Evolutionary conservation across 2,797 vertebrate species (phyloP), one percentile per base, ranked within the genome.

Genomic region (Ctenopoma multispine): DNA sequence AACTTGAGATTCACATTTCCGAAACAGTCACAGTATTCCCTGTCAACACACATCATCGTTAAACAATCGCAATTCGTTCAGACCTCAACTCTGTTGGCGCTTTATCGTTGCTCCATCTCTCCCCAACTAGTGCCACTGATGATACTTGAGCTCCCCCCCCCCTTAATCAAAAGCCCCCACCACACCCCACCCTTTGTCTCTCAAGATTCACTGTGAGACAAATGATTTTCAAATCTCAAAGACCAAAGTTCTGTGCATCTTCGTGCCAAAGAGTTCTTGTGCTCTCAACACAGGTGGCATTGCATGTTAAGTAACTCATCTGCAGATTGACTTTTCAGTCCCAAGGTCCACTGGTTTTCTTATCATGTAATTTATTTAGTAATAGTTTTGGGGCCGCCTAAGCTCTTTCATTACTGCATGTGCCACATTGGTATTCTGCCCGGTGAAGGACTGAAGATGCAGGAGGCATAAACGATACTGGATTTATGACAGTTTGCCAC

Each of bases 401-500:
- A 48, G 67, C n/a, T 10, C 6, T 36, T 51, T 58, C 4, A 29
- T 59, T 15, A 43, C 18, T 29, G 36, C 48, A 48, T 23, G 51
- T 55, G 53, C 17, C 48, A 24, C 60, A 75, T 74, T 61, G 44
- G n/a, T 74, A 81, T 79, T 79, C 69, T 44, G 43, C 20, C 49
- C 34, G 49, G 58, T 62, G 17, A 64, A 34, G 15, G 24, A 51
- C 9, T 66, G 21, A 36, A 31, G 41, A 77, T 66, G 60, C 63
- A 41, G 72, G 44, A 31, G 46, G 53, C 4, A 1, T 64, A 53
- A 27, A 44, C 1, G 0, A 40, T 23, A 55, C 20, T 31, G 44
- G 53, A 67, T 75, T 77, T 64, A 20, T 72, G 59, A 61, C 40
- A 70, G 66, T 63, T 67, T 70, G 15, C n/a, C n/a, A n/a, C n/a